Evolutionary conservation across 2,113 vertebrate species (phyloP), one percentile per base, ranked within the genome.

Genomic region (Jaculus jaculus): DNA sequence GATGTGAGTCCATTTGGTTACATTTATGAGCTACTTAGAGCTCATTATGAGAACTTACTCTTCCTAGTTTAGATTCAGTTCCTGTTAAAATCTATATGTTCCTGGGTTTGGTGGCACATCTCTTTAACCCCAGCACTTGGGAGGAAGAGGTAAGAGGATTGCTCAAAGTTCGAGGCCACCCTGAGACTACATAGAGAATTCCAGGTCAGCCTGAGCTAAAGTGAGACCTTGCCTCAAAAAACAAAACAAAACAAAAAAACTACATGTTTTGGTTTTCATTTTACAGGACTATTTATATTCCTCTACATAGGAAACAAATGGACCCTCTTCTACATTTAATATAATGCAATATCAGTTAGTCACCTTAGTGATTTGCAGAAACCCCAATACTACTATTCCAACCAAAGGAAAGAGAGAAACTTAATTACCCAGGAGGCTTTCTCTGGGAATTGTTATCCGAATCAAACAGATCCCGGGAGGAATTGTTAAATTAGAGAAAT

Each of bases 291-390:
- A 28, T 5, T 80, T n/a, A 30, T 90, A 34, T 42, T 61, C 26
- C 42, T n/a, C 74, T 39, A 13, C 63, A 32, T 3, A 68, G 13
- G 61, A 87, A 47, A 51, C 37, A 9, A 37, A 63, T 69, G 37
- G n/a, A 18, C n/a, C 75, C 20, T 65, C 65, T 69, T 69, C 75
- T 63, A 87, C 77, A 61, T 61, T 51, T 78, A 88, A 54, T 39
- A 24, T 68, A 74, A 66, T n/a, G 26, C 78, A 65, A 8, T n/a
- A 71, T 61, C n/a, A 81, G 30, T 47, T 61, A 71, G 23, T 78
- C 65, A 79, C 28, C 72, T 87, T 91, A 54, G 58, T 92, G 30
- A 89, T 30, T 37, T 84, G 72, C 47, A 71, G n/a, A 84, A 83
- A 58, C 21, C 3, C 26, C 5, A 39, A 23, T 51, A 26, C 17